Percentiles rank a stretch among this genome's conserved stretches.
Evolutionary conservation across 2,888 invertebrate genomes (phyloP).

Genomic region (Ethmia dodecea): DNA sequence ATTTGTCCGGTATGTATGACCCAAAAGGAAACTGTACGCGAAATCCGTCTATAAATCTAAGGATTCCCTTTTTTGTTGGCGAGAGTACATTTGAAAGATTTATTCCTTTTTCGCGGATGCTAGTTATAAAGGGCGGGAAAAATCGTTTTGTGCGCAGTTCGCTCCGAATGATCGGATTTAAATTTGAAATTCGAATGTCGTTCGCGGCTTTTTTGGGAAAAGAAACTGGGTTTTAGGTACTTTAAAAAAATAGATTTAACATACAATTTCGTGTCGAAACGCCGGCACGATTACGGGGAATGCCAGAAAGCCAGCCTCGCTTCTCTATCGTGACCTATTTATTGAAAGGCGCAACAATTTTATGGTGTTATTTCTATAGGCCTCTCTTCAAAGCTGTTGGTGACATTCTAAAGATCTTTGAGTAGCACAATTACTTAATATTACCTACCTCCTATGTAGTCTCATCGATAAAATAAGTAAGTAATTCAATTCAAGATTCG

Average conservation of each 20-base stretch:
- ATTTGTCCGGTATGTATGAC: slow-evolving; percentile 6
- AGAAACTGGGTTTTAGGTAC: background rate
- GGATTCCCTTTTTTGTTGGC: slow-evolving; percentile 13
- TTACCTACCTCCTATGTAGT: too few species aligned
- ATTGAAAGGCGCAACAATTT: slow-evolving; percentile 43
- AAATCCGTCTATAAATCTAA: slow-evolving; percentile 17
- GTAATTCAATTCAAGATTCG: too few species aligned
- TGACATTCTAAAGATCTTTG: slow-evolving; percentile 1
- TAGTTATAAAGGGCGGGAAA: slow-evolving; percentile 14
- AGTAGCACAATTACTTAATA: too few species aligned
- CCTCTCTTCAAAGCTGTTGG: background rate
- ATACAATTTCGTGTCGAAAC: background rate
- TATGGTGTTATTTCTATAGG: slow-evolving; percentile 17
- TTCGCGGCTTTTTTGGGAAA: slow-evolving; percentile 1
- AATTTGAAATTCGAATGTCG: slow-evolving; percentile 21
- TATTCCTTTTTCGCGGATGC: slow-evolving; percentile 10
- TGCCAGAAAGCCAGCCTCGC: slow-evolving; percentile 17
- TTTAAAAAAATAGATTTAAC: background rate
- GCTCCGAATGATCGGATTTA: slow-evolving; percentile 18
- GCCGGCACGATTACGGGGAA: slow-evolving; percentile 20
- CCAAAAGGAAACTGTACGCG: slow-evolving; percentile 9
- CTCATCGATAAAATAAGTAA: too few species aligned
- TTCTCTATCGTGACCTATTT: slow-evolving; percentile 50
- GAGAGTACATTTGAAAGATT: slow-evolving; percentile 14
- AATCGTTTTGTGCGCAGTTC: slow-evolving; percentile 9